phyloP scores from a whole-genome alignment of 2,888 invertebrate genomes.

The Chrysodeixis includens region DNA sequence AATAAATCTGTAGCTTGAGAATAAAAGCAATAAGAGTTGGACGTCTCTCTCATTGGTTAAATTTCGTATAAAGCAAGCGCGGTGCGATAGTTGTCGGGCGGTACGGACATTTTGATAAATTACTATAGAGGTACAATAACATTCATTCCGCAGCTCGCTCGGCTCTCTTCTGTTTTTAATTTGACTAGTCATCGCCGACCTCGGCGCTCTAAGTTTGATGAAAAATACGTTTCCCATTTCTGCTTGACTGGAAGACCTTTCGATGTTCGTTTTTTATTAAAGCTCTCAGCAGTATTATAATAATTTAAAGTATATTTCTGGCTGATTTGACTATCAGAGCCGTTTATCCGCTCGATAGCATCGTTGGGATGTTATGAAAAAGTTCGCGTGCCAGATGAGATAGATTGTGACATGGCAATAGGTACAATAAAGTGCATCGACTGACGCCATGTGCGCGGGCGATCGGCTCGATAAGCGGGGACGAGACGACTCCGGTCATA shows the following conservation, averaged over 20 bases:
- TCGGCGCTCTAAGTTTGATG: slow-evolving; percentile 62
- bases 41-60: slow-evolving; percentile 70
- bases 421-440: slow-evolving; percentile 66
- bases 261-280: slow-evolving; percentile 57
- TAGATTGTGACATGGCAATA: slow-evolving; percentile 58
- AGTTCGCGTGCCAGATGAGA: slow-evolving; percentile 60
- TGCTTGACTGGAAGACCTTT: slow-evolving; percentile 65
- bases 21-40: slow-evolving; percentile 73
- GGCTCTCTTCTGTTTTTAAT: slow-evolving; percentile 77
- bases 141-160: slow-evolving; percentile 73
- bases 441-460: slow-evolving; percentile 71
- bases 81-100: slow-evolving; percentile 63
- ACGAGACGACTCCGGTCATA: slow-evolving; percentile 71
- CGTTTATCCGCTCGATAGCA: slow-evolving; percentile 53
- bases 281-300: slow-evolving; percentile 42
- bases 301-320: slow-evolving; percentile 39
- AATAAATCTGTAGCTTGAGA: slow-evolving; percentile 74
- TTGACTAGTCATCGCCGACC: slow-evolving; percentile 78
- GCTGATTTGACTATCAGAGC: slow-evolving; percentile 51
- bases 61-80: slow-evolving; percentile 62
- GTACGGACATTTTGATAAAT: slow-evolving; percentile 84
- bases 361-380: slow-evolving; percentile 53
- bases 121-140: slow-evolving; percentile 81
- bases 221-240: slow-evolving; percentile 74
- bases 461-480: slow-evolving; percentile 65